Conservation (phyloP, 2,113 vertebrate genomes). For the Phaetusa simplex region DNA sequence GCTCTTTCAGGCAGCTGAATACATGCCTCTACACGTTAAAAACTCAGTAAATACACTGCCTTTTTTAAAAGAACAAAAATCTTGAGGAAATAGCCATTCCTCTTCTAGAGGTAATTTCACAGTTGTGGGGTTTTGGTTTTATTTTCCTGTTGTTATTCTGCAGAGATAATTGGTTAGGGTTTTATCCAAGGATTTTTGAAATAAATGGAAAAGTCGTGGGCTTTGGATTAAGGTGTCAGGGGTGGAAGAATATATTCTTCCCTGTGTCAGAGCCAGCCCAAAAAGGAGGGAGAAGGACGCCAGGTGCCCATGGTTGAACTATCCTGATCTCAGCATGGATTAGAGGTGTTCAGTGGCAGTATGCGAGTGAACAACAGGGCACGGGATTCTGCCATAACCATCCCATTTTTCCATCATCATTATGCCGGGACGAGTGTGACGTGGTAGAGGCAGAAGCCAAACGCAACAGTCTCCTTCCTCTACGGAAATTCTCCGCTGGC, state of each 20-base stretch:
- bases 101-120: background rate
- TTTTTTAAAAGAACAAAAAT: background rate
- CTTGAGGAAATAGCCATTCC: background rate
- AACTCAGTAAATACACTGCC: background rate
- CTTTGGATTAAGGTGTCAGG: background rate
- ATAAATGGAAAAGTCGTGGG: background rate
- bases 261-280: background rate
- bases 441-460: background rate
- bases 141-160: background rate
- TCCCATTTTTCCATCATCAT: background rate
- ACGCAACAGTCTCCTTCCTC: background rate
- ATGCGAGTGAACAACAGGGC: background rate
- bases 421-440: fast-evolving
- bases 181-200: background rate
- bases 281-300: background rate
- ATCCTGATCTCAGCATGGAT: background rate
- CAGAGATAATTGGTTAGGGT: background rate
- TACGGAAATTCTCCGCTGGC: background rate
- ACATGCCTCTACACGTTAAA: background rate
- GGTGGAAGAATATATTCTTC: background rate
- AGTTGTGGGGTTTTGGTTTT: background rate
- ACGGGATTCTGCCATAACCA: background rate
- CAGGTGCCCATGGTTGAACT: background rate
- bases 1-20: background rate
- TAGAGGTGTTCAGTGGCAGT: background rate